phyloP scores from a whole-genome alignment of 2,113 vertebrate genomes.

The Promerops cafer region DNA sequence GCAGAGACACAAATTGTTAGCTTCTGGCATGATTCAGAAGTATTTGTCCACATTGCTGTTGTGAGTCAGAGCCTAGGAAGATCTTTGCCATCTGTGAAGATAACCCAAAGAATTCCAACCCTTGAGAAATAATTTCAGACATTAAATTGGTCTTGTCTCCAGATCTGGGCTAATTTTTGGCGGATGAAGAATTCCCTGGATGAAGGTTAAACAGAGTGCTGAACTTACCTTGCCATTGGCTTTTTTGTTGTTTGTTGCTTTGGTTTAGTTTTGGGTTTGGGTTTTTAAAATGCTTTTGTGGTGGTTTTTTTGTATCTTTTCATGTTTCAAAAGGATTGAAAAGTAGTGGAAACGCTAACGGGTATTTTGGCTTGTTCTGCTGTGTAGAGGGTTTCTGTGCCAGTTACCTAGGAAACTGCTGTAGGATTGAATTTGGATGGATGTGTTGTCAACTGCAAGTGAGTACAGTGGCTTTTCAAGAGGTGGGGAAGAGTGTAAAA shows the following conservation, averaged over 20 bases:
- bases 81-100: not conserved
- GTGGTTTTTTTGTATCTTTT: not conserved
- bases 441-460: constrained; percentile 51
- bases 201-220: not conserved
- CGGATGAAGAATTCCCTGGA: not conserved
- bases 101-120: not conserved
- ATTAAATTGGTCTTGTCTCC: not conserved
- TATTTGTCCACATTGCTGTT: not conserved
- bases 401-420: constrained; percentile 70
- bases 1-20: not conserved
- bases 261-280: not conserved
- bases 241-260: not conserved
- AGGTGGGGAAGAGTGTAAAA: not conserved
- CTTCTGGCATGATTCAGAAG: not conserved
- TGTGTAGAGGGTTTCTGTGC: not conserved
- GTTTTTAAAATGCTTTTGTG: not conserved
- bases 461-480: constrained; percentile 34
- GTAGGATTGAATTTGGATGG: constrained; percentile 20
- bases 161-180: not conserved
- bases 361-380: constrained; percentile 25
- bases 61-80: not conserved
- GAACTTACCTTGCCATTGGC: not conserved
- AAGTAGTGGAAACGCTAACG: not conserved
- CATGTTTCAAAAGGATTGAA: not conserved
- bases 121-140: not conserved